Conservation (phyloP, 2,113 vertebrate genomes). For the Paralichthys olivaceus region DNA sequence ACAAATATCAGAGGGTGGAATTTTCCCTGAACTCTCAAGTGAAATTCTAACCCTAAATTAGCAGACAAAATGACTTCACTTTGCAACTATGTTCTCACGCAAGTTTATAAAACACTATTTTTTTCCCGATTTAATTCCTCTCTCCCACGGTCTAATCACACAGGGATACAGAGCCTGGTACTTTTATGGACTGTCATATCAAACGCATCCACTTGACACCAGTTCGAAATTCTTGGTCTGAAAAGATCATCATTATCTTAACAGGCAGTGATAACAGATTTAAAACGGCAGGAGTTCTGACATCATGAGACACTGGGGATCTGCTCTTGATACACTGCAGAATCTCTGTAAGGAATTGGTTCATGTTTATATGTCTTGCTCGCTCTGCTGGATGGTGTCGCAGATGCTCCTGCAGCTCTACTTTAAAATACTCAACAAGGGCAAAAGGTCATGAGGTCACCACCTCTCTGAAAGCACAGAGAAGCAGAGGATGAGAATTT, state of each 20-base stretch:
- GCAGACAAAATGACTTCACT: conserved; percentile 29
- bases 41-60: conserved; percentile 14
- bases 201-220: not conserved
- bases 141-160: not conserved
- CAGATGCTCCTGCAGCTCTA: not conserved
- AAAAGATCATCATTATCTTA: conserved; percentile 16
- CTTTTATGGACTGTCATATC: conserved; percentile 1
- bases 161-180: not conserved
- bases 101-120: conserved; percentile 5
- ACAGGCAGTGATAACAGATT: conserved; percentile 39
- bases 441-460: conserved; percentile 36
- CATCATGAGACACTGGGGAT: not conserved
- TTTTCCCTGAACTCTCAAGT: conserved; percentile 29
- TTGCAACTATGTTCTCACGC: conserved; percentile 33
- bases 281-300: conserved; percentile 26
- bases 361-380: conserved; percentile 4
- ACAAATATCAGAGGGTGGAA: not conserved
- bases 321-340: not conserved
- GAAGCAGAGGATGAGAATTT: conserved; percentile 19
- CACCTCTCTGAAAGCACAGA: conserved; percentile 27
- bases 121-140: not conserved
- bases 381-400: not conserved
- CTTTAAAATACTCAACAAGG: conserved; percentile 8
- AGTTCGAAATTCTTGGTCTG: conserved; percentile 1
- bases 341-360: not conserved